Percentiles rank a stretch among this genome's conserved stretches.
phyloP scores from a whole-genome alignment of 2,113 vertebrate species.

The Lamprologus speciosus region DNA sequence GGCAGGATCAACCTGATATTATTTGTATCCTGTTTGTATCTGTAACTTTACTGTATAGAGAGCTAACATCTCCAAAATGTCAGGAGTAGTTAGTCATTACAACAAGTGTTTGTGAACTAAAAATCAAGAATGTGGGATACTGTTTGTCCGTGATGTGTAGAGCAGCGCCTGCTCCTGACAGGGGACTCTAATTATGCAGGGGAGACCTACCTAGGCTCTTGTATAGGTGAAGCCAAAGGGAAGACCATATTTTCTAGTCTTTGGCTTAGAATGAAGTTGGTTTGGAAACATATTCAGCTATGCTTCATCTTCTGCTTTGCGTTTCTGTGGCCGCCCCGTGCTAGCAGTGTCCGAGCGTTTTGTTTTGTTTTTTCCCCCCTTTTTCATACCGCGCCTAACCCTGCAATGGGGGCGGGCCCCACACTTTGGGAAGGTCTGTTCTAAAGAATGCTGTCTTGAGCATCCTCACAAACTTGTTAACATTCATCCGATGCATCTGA shows the following conservation, averaged over 20 bases:
- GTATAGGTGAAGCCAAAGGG: background rate
- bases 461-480: slow-evolving; percentile 43
- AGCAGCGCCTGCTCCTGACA: background rate
- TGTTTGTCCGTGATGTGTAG: background rate
- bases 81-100: background rate
- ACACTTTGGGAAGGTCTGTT: background rate
- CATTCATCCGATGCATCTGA: slow-evolving; percentile 30
- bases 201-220: background rate
- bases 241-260: background rate
- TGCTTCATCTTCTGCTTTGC: background rate
- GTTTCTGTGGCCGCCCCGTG: background rate
- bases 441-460: slow-evolving; percentile 19
- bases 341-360: background rate
- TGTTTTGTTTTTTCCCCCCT: rapidly evolving
- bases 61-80: background rate
- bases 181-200: background rate
- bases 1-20: background rate
- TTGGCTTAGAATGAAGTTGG: background rate
- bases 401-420: background rate
- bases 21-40: background rate
- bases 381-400: background rate
- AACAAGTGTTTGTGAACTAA: background rate
- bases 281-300: background rate
- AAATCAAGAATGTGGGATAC: background rate
- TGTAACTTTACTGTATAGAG: background rate